A percentile compares a stretch with the other conserved stretches of the same genome.
These are phyloP conservation scores for Anoplopoma fimbria DNA, from an alignment of 2,113 vertebrate genomes.

Conservation along the genomic window DNA sequence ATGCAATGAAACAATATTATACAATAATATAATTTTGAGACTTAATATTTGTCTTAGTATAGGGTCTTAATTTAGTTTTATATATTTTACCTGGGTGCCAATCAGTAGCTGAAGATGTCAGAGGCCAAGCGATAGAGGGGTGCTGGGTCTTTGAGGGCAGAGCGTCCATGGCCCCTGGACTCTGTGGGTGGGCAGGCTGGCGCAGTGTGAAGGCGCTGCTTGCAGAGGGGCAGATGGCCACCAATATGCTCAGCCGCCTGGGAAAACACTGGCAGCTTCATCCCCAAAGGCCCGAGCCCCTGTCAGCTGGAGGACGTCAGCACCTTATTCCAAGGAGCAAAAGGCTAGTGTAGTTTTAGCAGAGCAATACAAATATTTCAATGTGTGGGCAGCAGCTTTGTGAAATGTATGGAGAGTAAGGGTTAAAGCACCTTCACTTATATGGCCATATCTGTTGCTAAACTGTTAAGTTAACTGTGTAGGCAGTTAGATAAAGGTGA, in stretches of 20 bases:
- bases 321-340: slow-evolving; percentile 23
- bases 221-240: slow-evolving; percentile 72
- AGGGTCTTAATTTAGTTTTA: neutral
- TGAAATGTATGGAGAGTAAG: slow-evolving; percentile 8
- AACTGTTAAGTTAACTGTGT: slow-evolving; percentile 49
- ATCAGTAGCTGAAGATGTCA: slow-evolving; percentile 14
- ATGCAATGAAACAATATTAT: neutral
- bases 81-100: neutral
- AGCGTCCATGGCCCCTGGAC: slow-evolving; percentile 47
- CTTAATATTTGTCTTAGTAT: neutral
- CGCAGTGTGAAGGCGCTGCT: slow-evolving; percentile 34
- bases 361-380: slow-evolving; percentile 20
- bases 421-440: slow-evolving; percentile 27
- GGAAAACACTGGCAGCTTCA: slow-evolving; percentile 64
- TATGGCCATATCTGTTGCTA: slow-evolving; percentile 14
- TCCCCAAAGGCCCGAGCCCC: slow-evolving; percentile 52
- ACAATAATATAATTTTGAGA: too few relatives aligned
- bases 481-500: slow-evolving; percentile 63
- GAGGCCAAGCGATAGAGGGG: slow-evolving; percentile 23
- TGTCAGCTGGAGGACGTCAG: slow-evolving; percentile 54
- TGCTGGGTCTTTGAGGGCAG: slow-evolving; percentile 38
- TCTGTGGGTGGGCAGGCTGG: slow-evolving; percentile 53
- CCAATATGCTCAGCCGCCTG: slow-evolving; percentile 68
- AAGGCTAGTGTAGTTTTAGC: neutral
- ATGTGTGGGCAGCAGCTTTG: slow-evolving; percentile 15